Evolutionary conservation across 2,113 vertebrate genomes (phyloP).

Genomic region (Lonchura striata): DNA sequence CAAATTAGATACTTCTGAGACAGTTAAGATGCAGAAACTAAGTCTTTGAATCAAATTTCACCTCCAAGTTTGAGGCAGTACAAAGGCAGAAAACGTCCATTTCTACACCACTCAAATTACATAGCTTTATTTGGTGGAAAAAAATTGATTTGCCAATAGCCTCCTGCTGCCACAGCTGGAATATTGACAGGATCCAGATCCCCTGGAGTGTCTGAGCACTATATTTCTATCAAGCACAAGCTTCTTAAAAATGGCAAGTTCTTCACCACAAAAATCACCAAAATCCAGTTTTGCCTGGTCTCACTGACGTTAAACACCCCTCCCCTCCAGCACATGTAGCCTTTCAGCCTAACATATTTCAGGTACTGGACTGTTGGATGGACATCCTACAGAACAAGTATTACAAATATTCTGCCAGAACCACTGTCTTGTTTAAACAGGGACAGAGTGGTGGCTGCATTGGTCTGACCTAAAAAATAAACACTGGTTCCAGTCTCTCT

Average conservation of each 20-base stretch:
- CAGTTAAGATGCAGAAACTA: no score
- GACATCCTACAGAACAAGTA: background rate
- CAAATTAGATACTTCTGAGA: background rate
- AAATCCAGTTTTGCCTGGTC: background rate
- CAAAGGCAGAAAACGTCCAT: background rate
- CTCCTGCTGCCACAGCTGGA: background rate
- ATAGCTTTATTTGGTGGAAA: background rate
- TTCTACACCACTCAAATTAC: background rate
- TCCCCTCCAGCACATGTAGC: background rate
- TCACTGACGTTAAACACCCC: fast-evolving
- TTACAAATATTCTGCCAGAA: background rate
- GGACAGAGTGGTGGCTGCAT: background rate
- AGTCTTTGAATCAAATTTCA: background rate
- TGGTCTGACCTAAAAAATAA: background rate
- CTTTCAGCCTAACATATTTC: background rate
- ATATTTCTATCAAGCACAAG: background rate
- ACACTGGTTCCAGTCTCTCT: background rate
- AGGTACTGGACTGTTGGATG: background rate
- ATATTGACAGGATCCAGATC: background rate
- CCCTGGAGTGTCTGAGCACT: background rate
- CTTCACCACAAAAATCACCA: background rate
- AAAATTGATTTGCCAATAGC: background rate
- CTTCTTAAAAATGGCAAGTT: background rate
- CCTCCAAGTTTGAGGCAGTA: background rate
- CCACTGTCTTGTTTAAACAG: background rate